phyloP scores from a whole-genome alignment of 1,140 invertebrate genomes.

The Papilio polyxenes region DNA sequence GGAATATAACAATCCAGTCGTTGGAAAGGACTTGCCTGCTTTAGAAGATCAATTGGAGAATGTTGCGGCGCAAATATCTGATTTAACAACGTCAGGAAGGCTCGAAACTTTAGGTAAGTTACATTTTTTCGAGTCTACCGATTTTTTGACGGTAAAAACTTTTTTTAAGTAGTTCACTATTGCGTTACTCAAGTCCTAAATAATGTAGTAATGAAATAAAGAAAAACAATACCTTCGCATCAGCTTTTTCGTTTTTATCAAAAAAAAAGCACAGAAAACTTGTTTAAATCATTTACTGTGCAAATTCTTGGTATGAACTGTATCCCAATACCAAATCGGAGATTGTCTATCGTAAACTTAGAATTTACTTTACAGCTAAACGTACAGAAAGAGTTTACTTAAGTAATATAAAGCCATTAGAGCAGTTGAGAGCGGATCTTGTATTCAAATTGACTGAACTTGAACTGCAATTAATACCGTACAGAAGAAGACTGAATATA shows the following conservation, averaged over 20 bases:
- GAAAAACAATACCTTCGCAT: background rate
- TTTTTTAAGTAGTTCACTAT: background rate
- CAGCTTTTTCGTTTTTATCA: background rate
- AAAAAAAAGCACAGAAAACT: background rate
- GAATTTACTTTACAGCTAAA: slow-evolving; percentile 68
- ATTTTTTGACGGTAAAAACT: background rate
- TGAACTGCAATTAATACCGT: slow-evolving; percentile 86
- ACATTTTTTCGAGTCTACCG: background rate
- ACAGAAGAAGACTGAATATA: slow-evolving; percentile 85
- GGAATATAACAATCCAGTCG: slow-evolving; percentile 84
- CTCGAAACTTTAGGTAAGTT: slow-evolving; percentile 83
- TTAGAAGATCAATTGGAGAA: slow-evolving; percentile 88
- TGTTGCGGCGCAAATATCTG: slow-evolving; percentile 86
- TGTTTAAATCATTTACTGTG: background rate
- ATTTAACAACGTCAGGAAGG: slow-evolving; percentile 83
- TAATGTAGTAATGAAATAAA: background rate
- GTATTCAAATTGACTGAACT: slow-evolving; percentile 88
- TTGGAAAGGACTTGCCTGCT: slow-evolving; percentile 86
- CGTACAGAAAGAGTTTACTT: slow-evolving; percentile 84
- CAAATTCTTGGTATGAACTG: background rate
- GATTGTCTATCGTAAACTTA: background rate
- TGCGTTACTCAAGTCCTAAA: background rate
- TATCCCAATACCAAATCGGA: background rate
- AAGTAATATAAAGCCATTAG: slow-evolving; percentile 84
- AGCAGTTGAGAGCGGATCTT: slow-evolving; percentile 85